Evolutionary conservation across 2,797 vertebrate genomes (phyloP).

Genomic region (Emys orbicularis): DNA sequence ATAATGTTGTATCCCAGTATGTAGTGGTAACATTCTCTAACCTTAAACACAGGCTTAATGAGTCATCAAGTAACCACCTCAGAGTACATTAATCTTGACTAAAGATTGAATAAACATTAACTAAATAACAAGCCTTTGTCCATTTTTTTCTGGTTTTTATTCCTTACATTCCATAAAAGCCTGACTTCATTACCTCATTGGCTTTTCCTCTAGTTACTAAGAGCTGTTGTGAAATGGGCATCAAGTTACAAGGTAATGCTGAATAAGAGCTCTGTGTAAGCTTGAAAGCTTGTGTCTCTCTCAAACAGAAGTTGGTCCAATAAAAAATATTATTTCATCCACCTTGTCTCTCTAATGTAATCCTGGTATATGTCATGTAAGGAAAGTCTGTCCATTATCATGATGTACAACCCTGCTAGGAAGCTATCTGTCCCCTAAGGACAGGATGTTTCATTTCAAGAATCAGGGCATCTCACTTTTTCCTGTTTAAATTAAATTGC

Average conservation of each 20-base stretch:
- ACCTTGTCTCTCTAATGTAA: neutral
- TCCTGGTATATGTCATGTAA: neutral
- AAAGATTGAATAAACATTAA: neutral
- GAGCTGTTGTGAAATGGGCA: neutral
- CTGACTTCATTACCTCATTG: neutral
- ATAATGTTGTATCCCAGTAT: neutral
- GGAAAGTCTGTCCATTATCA: neutral
- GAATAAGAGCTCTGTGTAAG: neutral
- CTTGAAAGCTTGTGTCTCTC: neutral
- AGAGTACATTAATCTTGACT: neutral
- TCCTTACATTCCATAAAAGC: neutral
- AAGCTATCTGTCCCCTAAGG: neutral
- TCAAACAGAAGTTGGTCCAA: neutral
- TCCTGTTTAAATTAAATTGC: slow-evolving; percentile 1
- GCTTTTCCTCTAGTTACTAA: neutral
- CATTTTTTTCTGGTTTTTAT: neutral
- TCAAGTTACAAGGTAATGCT: neutral
- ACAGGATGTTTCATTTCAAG: slow-evolving; percentile 1
- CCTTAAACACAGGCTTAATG: neutral
- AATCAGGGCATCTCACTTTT: neutral
- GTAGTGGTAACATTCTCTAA: neutral
- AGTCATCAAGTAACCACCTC: neutral
- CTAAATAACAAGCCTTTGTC: neutral
- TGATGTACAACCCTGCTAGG: neutral
- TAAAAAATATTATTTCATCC: neutral